phyloP scores from a whole-genome alignment of 1,140 invertebrate species.

The Catajapyx aquilonaris region DNA sequence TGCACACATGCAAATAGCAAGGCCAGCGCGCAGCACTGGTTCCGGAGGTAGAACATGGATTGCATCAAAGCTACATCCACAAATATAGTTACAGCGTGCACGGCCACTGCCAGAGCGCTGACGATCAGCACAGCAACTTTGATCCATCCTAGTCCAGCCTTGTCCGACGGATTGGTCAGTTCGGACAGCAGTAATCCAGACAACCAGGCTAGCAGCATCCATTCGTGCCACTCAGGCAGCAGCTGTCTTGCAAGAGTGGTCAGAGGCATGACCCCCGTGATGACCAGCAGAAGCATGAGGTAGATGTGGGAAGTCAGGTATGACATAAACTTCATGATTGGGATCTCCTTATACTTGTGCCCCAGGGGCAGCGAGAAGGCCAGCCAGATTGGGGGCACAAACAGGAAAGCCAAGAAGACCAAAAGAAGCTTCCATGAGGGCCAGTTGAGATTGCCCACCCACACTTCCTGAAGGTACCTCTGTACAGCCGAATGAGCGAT shows the following conservation, averaged over 20 bases:
- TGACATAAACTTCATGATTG: constrained; percentile 98
- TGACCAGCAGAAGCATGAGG: constrained; percentile 74
- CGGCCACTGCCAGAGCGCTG: constrained; percentile 72
- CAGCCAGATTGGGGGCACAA: constrained; percentile 90
- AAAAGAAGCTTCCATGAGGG: constrained; percentile 82
- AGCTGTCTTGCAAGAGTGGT: constrained; percentile 22
- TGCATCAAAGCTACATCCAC: constrained; percentile 54
- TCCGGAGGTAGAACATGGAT: constrained; percentile 71
- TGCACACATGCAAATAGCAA: constrained; percentile 90
- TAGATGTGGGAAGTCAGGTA: constrained; percentile 96
- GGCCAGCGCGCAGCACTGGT: constrained; percentile 87
- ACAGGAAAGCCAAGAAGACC: constrained; percentile 73
- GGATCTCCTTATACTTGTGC: constrained; percentile 70
- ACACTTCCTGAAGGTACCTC: constrained; percentile 80
- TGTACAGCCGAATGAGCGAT: constrained; percentile 76
- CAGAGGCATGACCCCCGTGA: constrained; percentile 78
- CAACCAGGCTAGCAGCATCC: constrained; percentile 84
- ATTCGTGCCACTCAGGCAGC: constrained; percentile 75
- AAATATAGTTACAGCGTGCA: constrained; percentile 60
- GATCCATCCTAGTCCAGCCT: constrained; percentile 81
- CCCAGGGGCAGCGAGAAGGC: constrained; percentile 86
- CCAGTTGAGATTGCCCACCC: constrained; percentile 90
- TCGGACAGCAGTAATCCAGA: constrained; percentile 89
- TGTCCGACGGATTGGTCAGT: constrained; percentile 87
- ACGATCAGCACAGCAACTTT: constrained; percentile 80